Conservation (phyloP, 2,797 vertebrate genomes). For the Gastrophryne carolinensis region DNA sequence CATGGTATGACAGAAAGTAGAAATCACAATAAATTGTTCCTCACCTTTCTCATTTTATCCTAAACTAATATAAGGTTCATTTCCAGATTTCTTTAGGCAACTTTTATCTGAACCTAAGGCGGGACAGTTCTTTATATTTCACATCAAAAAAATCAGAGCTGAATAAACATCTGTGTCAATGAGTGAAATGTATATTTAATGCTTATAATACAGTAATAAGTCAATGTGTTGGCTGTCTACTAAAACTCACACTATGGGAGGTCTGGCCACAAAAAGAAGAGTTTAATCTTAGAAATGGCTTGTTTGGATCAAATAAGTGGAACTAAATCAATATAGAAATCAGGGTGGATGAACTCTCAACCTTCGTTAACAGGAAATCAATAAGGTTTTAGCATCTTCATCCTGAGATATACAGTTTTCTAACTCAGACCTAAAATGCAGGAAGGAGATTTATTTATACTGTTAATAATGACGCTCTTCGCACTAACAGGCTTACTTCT, state of each 20-base stretch:
- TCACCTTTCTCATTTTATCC: no score
- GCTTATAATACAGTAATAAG: no score
- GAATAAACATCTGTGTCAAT: no score
- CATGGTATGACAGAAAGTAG: no score
- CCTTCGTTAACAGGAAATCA: slow-evolving; percentile 39
- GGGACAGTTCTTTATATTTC: no score
- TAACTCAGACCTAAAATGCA: neutral
- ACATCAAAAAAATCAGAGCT: no score
- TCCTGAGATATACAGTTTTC: neutral
- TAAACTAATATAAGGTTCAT: no score
- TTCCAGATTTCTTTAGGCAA: no score
- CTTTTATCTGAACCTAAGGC: no score
- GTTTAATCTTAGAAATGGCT: slow-evolving; percentile 22
- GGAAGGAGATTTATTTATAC: neutral
- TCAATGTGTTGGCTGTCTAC: no score
- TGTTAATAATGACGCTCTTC: neutral
- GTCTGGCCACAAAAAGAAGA: neutral
- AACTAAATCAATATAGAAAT: slow-evolving; percentile 38
- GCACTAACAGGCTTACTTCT: neutral
- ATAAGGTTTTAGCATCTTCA: slow-evolving; percentile 33
- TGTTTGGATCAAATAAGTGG: neutral
- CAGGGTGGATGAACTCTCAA: slow-evolving; percentile 39
- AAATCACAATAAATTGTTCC: no score
- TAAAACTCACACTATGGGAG: neutral
- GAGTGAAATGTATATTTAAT: no score